Percentiles rank a stretch among this genome's conserved stretches.
Evolutionary conservation across 1,140 invertebrate genomes (phyloP).

Genomic region (Halictus rubicundus): DNA sequence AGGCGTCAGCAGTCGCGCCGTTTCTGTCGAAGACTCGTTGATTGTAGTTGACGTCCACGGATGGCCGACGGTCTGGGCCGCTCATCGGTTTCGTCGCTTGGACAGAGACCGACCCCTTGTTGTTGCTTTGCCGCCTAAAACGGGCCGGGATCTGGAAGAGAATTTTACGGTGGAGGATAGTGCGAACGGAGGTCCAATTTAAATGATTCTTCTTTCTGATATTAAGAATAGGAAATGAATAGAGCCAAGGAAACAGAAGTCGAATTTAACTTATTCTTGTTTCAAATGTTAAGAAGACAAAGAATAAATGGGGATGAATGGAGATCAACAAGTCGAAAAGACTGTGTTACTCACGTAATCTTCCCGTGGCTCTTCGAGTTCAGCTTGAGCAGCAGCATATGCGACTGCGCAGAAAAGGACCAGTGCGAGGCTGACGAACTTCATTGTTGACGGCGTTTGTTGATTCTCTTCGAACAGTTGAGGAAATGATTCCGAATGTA

Average conservation of each 20-base stretch:
- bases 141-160: conserved; percentile 10
- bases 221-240: no score
- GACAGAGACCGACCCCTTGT: conserved; percentile 20
- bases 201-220: no score
- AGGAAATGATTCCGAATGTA: not conserved
- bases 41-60: conserved; percentile 50
- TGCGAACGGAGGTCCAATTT: no score
- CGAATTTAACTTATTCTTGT: no score
- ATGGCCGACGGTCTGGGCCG: conserved; percentile 53
- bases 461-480: not conserved
- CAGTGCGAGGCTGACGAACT: conserved; percentile 5
- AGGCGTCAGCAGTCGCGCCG: conserved; percentile 25
- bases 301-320: no score
- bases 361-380: not conserved
- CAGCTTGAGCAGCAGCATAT: not conserved
- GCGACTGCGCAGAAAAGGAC: not conserved
- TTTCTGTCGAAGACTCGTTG: conserved; percentile 37
- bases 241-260: no score
- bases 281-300: no score
- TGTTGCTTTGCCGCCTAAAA: conserved; percentile 29
- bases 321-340: no score
- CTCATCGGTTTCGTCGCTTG: conserved; percentile 39
- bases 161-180: not conserved
- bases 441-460: conserved; percentile 4
- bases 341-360: not conserved